Percentiles rank a stretch among this genome's conserved stretches.
phyloP scores from a whole-genome alignment of 2,113 vertebrate species.

The Manacus vitellinus region DNA sequence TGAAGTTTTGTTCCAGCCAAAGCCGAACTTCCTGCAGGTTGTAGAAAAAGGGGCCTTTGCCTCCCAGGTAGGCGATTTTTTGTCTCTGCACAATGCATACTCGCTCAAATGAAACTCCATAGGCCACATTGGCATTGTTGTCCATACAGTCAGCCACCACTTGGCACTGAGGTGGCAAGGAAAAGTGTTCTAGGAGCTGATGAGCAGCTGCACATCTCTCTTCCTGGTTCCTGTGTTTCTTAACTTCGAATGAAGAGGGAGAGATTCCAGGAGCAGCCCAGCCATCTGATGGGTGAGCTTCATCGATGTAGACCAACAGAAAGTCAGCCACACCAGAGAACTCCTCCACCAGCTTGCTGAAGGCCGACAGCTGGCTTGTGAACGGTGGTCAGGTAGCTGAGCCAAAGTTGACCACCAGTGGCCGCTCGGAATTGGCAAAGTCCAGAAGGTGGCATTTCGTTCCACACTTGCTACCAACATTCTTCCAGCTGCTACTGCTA shows the following conservation, averaged over 20 bases:
- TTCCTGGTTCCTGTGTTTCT: conserved; percentile 89
- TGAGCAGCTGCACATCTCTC: conserved; percentile 89
- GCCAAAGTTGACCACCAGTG: conserved; percentile 96
- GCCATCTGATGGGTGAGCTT: conserved; percentile 95
- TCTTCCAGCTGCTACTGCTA: conserved; percentile 54
- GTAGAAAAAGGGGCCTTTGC: conserved; percentile 96
- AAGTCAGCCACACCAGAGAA: conserved; percentile 94
- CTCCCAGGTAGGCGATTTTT: conserved; percentile 92
- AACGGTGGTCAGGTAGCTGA: conserved; percentile 98
- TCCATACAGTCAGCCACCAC: conserved; percentile 97
- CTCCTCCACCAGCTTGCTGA: conserved; percentile 93
- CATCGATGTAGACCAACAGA: conserved; percentile 96
- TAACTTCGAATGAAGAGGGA: conserved; percentile 85
- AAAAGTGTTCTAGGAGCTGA: conserved; percentile 86
- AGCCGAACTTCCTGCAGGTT: conserved; percentile 88
- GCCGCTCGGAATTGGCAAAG: conserved; percentile 88
- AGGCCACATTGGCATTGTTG: conserved; percentile 93
- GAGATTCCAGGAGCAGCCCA: conserved; percentile 90
- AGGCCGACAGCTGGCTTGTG: conserved; percentile 89
- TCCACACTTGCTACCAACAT: conserved; percentile 24
- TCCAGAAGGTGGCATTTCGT: conserved; percentile 88
- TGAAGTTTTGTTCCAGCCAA: conserved; percentile 91
- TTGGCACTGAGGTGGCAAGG: conserved; percentile 90
- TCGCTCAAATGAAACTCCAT: conserved; percentile 92
- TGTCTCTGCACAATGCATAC: conserved; percentile 93